Evolutionary conservation across 2,113 vertebrate species (phyloP).

Genomic region (Mellivora capensis): DNA sequence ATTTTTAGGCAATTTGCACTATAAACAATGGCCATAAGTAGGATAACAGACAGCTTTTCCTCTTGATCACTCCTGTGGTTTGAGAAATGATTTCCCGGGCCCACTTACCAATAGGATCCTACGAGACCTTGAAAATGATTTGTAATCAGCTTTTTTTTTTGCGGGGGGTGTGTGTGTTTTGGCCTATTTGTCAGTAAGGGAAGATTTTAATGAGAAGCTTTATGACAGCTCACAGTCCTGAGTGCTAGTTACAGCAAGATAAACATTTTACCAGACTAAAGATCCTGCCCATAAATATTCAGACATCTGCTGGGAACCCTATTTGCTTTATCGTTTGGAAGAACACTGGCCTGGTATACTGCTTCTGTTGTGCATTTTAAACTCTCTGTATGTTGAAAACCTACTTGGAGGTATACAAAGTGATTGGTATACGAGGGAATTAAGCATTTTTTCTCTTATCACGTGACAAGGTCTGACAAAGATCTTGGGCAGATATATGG

Average conservation of each 20-base stretch:
- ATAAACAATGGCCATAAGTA: not conserved
- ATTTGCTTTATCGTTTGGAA: slow-evolving; percentile 30
- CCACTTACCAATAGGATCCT: not conserved
- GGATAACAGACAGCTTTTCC: not conserved
- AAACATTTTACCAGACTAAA: slow-evolving; percentile 47
- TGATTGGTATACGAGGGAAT: not conserved
- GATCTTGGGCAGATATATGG: not conserved
- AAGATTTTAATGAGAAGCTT: slow-evolving; percentile 47
- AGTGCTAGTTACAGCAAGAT: slow-evolving; percentile 46
- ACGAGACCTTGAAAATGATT: not conserved
- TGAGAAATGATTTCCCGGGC: slow-evolving; percentile 6
- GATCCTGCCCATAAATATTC: slow-evolving; percentile 46
- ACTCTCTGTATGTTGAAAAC: not conserved
- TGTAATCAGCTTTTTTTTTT: not conserved
- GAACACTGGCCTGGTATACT: not conserved
- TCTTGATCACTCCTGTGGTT: not conserved
- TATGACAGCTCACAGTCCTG: slow-evolving; percentile 1
- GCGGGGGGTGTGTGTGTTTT: not conserved
- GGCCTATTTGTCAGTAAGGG: not conserved
- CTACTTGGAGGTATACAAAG: not conserved
- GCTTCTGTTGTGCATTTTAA: slow-evolving; percentile 15
- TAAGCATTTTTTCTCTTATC: not conserved
- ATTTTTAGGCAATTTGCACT: slow-evolving; percentile 18
- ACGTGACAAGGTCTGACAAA: not conserved
- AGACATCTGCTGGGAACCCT: slow-evolving; percentile 12